Evolutionary conservation across 2,113 vertebrate genomes (phyloP), one percentile per base, ranked within the genome.

Genomic region (Lepisosteus oculatus): DNA sequence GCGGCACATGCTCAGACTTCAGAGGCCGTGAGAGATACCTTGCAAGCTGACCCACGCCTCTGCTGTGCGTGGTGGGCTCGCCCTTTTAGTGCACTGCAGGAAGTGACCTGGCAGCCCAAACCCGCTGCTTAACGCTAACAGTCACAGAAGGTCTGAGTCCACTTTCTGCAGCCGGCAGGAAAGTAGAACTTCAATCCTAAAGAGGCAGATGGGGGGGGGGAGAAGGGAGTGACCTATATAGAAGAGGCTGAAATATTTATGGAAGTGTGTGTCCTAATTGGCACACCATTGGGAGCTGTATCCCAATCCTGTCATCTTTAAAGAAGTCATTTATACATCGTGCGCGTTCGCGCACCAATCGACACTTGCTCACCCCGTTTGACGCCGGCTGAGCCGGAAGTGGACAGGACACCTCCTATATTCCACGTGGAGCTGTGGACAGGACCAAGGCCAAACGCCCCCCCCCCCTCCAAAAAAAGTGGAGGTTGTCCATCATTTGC

Each of bases 221-320:
- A 83, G 82, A 84, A 78, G 76, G 85, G 15, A 17, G 75, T 86
- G 90, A 89, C 90, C 90, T 87, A 92, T 73, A 88, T 92, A 86
- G 83, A 64, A 51, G 76, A 81, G 84, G 81, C 82, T 76, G 76
- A 75, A 86, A 85, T 92, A 91, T 90, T 92, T 89, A 89, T 92
- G 90, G 90, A 84, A 80, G 82, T 84, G 81, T 81, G 79, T 88
- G 89, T 80, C 87, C 90, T 91, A 89, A 90, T 92, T 92, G 84
- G 83, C 77, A 79, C 81, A 81, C 82, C 82, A 42, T 81, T 80
- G 85, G 86, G 78, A 81, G 81, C 79, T 45, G 78, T 79, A 77
- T 75, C 74, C 7, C 75, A 70, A 84, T 75, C 69, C 81, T 79
- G 76, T 74, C 85, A 67, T 81, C 83, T 87, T 77, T 80, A 45